Percentiles rank a stretch among this genome's conserved stretches.
Evolutionary conservation across 2,797 vertebrate genomes (phyloP).

Genomic region (Chaetophractus vellerosus): DNA sequence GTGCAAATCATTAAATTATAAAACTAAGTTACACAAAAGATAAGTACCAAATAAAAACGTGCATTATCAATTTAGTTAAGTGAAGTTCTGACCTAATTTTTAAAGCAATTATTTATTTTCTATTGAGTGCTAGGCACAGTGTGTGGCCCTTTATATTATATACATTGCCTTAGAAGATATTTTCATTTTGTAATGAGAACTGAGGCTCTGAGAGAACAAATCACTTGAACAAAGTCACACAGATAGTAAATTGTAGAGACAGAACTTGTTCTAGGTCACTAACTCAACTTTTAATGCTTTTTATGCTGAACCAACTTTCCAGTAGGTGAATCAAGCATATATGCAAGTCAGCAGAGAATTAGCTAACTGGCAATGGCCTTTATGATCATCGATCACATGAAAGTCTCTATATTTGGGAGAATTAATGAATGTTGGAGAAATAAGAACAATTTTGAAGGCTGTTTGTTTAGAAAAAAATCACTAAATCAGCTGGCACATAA

Average conservation of each 20-base stretch:
- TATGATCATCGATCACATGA: not conserved
- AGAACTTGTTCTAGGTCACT: not conserved
- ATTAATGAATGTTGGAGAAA: not conserved
- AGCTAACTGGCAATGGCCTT: not conserved
- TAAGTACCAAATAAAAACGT: slow-evolving; percentile 14
- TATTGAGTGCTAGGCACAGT: not conserved
- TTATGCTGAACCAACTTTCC: not conserved
- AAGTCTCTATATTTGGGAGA: not conserved
- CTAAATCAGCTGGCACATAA: not conserved
- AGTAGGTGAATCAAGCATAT: not conserved
- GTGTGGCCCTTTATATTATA: not conserved
- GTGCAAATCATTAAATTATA: not conserved
- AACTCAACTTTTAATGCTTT: slow-evolving; percentile 32
- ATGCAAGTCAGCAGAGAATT: not conserved
- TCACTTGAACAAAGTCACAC: slow-evolving; percentile 31
- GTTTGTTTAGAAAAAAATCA: not conserved
- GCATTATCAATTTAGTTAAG: not conserved
- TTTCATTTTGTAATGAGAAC: not conserved
- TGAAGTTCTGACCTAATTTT: not conserved
- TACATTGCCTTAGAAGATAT: not conserved
- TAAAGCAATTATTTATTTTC: slow-evolving; percentile 18
- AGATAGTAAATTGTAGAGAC: not conserved
- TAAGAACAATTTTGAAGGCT: not conserved
- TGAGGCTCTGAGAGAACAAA: not conserved
- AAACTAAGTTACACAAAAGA: not conserved